Evolutionary conservation across 2,113 vertebrate species (phyloP), one percentile per base, ranked within the genome.

Genomic region (Hippocampus guttulatus): DNA sequence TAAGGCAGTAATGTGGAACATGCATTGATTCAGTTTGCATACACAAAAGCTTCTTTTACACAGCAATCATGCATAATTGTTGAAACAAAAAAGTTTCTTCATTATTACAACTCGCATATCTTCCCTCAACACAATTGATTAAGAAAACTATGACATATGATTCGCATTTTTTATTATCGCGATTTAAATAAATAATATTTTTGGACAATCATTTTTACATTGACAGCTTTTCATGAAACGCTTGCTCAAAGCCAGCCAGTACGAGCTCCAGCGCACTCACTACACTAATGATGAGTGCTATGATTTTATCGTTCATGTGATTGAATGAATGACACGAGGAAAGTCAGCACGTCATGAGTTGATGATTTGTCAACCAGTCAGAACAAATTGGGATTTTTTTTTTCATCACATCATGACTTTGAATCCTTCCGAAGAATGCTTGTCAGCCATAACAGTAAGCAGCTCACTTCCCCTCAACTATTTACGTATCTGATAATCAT

Each of bases 231-330:
- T 38, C 33, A 38, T 38, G 33, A 38, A 38, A 7, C 0, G 33
- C 33, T 38, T 38, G 33, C 33, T 38, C 30, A 33, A 33, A 33
- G 30, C 30, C 43, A 45, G 9, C 47, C 16, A 15, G 3, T 49
- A 18, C 16, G 5, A 3, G 5, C 47, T 49, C 15, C 30, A 33
- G 30, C 30, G 30, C 30, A 18, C 15, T 15, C 3, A 18, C 47
- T 16, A 49, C 15, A 5, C 15, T 16, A 51, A 51, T 51, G 16
- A 51, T 51, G 2, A 33, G 25, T 33, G 27, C 58, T 3, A 18
- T 73, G 21, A 68, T 68, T 49, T 18, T 21, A 67, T 71, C 38
- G 30, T 12, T n/a, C 52, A 61, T 65, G 62, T 68, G 62, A 75
- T 66, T 74, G 38, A 61, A 30, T 14, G 43, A 64, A 45, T 64